A percentile compares a stretch with the other conserved stretches of the same genome.
Conservation (phyloP, 37 sponge, comb jelly and placozoan genomes). For the Beroe ovata region DNA sequence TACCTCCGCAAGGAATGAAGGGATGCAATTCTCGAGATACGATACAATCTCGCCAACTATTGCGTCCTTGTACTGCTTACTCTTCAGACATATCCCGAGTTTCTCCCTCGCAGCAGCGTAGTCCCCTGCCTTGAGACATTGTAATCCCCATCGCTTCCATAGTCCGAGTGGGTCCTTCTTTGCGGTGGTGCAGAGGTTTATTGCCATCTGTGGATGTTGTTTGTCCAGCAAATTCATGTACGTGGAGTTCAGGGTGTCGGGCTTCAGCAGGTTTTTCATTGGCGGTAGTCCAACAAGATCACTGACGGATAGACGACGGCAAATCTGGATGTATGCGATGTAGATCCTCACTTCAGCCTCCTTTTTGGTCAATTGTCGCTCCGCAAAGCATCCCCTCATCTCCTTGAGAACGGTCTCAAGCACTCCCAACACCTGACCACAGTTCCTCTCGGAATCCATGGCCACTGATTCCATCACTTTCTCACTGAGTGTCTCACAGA, state of each 20-base stretch:
- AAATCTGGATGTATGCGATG: conserved; percentile 53
- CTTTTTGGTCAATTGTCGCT: background rate
- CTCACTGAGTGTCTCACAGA: conserved; percentile 34
- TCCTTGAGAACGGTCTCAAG: conserved; percentile 45
- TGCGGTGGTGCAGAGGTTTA: conserved; percentile 20
- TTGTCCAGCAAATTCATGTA: conserved; percentile 47
- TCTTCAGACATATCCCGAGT: conserved; percentile 81
- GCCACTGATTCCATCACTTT: conserved; percentile 3
- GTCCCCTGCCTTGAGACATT: conserved; percentile 82
- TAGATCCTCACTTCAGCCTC: background rate
- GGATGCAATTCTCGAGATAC: conserved; percentile 36
- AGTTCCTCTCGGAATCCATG: conserved; percentile 2
- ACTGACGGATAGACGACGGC: background rate
- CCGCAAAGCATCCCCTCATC: background rate
- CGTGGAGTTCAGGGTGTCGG: background rate
- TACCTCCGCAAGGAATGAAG: conserved; percentile 35
- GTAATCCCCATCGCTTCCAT: conserved; percentile 90
- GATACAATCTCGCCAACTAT: conserved; percentile 9
- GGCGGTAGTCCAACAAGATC: background rate
- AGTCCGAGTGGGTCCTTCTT: conserved; percentile 75
- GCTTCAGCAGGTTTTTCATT: conserved; percentile 10
- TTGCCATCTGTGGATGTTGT: conserved; percentile 48
- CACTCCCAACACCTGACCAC: background rate
- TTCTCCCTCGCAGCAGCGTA: conserved; percentile 85
- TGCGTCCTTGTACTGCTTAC: conserved; percentile 18